Percentiles rank a stretch among this genome's conserved stretches.
Conservation (phyloP, 2,797 vertebrate genomes). For the Melanotaenia pygmaea region DNA sequence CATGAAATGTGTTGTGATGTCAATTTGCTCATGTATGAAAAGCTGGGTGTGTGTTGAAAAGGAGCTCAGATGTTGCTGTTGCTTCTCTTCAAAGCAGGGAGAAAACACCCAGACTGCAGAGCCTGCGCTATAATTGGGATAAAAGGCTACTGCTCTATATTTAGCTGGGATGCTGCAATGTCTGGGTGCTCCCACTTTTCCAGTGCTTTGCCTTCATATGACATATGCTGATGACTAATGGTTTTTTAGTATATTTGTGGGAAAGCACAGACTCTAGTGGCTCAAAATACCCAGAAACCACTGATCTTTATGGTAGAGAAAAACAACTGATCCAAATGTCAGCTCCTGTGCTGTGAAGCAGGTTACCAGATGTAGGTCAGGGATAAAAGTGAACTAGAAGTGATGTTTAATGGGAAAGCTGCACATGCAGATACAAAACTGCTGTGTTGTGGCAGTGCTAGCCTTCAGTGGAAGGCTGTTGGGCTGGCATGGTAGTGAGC, state of each 20-base stretch:
- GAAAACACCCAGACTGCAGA: conserved; percentile 75
- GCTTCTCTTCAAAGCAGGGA: conserved; percentile 49
- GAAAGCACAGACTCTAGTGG: conserved; percentile 19
- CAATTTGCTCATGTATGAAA: conserved; percentile 9
- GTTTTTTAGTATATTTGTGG: conserved; percentile 35
- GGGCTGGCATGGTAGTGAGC: conserved; percentile 1
- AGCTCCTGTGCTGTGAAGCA: conserved; percentile 61
- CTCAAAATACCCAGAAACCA: conserved; percentile 33
- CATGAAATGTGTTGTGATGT: conserved; percentile 48
- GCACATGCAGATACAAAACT: conserved; percentile 21
- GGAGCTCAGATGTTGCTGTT: conserved; percentile 10
- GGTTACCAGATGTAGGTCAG: conserved; percentile 83
- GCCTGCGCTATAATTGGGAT: conserved; percentile 69
- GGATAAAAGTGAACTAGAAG: conserved; percentile 46
- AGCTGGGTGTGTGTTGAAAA: conserved; percentile 1
- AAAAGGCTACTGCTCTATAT: conserved; percentile 74
- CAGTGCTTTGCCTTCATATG: conserved; percentile 39
- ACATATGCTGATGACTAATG: conserved; percentile 49
- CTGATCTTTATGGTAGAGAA: conserved; percentile 18
- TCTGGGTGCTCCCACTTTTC: conserved; percentile 72
- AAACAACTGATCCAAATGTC: conserved; percentile 41
- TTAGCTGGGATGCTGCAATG: conserved; percentile 76
- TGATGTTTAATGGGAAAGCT: conserved; percentile 58
- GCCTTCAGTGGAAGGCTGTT: conserved; percentile 32
- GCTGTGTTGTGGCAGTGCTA: neutral